phyloP scores from a whole-genome alignment of 2,113 vertebrate species.

The Ranitomeya variabilis region DNA sequence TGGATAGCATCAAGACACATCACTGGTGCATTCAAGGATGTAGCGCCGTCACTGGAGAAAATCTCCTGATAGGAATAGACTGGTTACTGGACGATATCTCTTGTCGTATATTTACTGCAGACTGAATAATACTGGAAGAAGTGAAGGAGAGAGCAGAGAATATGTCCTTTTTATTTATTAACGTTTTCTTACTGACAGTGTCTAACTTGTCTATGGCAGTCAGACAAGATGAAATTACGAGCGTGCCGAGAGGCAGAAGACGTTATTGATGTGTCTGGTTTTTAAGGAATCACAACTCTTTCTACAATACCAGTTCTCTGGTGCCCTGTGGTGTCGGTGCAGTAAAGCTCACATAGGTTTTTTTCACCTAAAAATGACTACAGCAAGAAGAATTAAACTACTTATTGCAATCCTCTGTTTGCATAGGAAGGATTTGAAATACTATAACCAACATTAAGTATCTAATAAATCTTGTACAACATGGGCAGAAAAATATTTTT shows the following conservation, averaged over 20 bases:
- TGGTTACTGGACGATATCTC: conserved; percentile 79
- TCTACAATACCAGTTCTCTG: not conserved
- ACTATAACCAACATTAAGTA: not conserved
- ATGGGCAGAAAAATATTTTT: not conserved
- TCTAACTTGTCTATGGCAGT: conserved; percentile 36
- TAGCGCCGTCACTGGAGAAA: conserved; percentile 87
- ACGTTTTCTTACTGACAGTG: not conserved
- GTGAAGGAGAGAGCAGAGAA: not conserved
- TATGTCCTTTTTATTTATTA: conserved; percentile 47
- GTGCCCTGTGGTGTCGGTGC: not conserved
- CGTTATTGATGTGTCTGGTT: too few relatives aligned
- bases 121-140: conserved; percentile 59
- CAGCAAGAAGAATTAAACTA: not conserved
- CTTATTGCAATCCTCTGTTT: not conserved
- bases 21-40: conserved; percentile 90
- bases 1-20: conserved; percentile 83
- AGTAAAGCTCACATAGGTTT: too few relatives aligned
- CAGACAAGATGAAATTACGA: conserved; percentile 9
- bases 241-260: not conserved
- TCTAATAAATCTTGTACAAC: not conserved
- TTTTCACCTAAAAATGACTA: not conserved
- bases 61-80: conserved; percentile 82
- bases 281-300: not conserved
- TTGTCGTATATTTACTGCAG: conserved; percentile 69
- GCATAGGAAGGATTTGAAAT: not conserved